These are phyloP conservation scores for Pollenia angustigena DNA, from an alignment of 2,888 invertebrate genomes.

Conservation along the genomic window DNA sequence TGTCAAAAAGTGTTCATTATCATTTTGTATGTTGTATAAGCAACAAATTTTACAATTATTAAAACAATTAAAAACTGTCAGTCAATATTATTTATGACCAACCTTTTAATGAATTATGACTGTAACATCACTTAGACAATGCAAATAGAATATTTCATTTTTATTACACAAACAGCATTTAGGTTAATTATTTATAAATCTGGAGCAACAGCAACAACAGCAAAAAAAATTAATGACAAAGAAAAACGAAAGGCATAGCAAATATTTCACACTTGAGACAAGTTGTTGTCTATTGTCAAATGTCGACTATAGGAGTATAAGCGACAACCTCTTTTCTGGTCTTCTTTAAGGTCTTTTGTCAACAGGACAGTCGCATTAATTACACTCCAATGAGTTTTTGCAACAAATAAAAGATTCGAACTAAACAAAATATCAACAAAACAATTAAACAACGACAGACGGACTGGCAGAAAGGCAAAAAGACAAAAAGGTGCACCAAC, in stretches of 20 bases:
- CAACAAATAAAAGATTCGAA: slow-evolving; percentile 46
- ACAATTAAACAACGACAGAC: neutral
- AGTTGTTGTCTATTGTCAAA: neutral
- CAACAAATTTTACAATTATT: neutral
- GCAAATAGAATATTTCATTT: neutral
- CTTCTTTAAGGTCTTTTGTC: slow-evolving; percentile 65
- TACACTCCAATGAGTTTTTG: slow-evolving; percentile 56
- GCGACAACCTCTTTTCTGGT: neutral
- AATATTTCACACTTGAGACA: slow-evolving; percentile 34
- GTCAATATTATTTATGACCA: slow-evolving; percentile 15
- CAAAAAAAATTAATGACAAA: neutral
- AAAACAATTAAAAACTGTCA: neutral
- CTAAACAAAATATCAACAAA: slow-evolving; percentile 41
- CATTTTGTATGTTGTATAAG: neutral
- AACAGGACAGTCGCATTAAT: slow-evolving; percentile 59
- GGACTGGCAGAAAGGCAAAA: slow-evolving; percentile 1
- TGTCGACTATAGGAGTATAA: neutral
- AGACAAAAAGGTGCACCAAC: neutral
- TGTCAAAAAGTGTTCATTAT: neutral
- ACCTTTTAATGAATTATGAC: slow-evolving; percentile 3
- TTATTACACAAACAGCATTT: slow-evolving; percentile 5
- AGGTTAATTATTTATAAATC: slow-evolving; percentile 30
- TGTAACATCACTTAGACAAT: neutral
- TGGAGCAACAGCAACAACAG: neutral
- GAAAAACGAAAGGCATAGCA: neutral